Percentiles rank a stretch among this genome's conserved stretches.
Conservation (phyloP, 2,888 invertebrate genomes). For the Cepaea hortensis region DNA sequence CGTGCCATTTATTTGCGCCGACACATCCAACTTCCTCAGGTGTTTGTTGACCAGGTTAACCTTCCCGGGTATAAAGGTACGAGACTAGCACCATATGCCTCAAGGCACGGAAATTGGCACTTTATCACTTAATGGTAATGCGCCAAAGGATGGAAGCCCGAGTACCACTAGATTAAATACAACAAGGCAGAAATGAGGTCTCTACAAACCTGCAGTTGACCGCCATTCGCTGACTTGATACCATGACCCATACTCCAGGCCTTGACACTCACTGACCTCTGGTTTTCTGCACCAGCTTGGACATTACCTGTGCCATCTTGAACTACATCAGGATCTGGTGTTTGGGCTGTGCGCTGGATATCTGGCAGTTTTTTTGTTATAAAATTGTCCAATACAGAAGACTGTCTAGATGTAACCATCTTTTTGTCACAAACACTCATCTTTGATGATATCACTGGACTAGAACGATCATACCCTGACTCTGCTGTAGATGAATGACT, state of each 20-base stretch:
- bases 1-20: too few relatives aligned
- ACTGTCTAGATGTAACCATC: neutral
- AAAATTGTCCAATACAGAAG: neutral
- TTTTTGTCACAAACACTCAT: neutral
- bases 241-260: conserved; percentile 54
- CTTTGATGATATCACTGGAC: neutral
- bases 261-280: conserved; percentile 2
- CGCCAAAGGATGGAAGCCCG: too few relatives aligned
- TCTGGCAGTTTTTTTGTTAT: neutral
- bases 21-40: too few relatives aligned
- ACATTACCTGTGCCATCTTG: neutral
- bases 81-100: too few relatives aligned
- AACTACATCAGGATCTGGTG: neutral
- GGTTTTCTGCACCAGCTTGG: neutral
- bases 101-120: too few relatives aligned
- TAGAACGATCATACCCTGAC: neutral
- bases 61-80: too few relatives aligned
- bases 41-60: too few relatives aligned
- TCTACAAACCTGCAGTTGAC: conserved; percentile 48
- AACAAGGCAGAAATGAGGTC: neutral
- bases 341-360: neutral
- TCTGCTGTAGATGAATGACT: neutral
- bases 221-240: conserved; percentile 36
- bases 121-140: too few relatives aligned
- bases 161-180: neutral